A percentile compares a stretch with the other conserved stretches of the same genome.
phyloP scores from a whole-genome alignment of 2,888 invertebrate species.

The Megaustenia siamemsis region DNA sequence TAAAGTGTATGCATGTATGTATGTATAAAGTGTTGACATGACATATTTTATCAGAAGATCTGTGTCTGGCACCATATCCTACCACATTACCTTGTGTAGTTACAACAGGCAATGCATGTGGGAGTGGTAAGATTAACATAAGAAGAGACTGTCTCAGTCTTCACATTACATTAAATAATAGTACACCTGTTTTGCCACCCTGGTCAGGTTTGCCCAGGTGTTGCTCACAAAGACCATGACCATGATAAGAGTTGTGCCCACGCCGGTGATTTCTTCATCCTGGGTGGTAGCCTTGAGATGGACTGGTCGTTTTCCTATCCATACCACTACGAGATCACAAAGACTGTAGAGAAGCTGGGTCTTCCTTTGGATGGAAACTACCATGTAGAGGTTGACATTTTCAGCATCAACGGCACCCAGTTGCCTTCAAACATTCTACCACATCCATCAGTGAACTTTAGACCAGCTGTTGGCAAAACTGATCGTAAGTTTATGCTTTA shows the following conservation, averaged over 20 bases:
- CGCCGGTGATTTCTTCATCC: constrained; percentile 59
- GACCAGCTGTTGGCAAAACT: constrained; percentile 48
- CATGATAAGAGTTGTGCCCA: constrained; percentile 48
- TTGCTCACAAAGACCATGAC: constrained; percentile 14
- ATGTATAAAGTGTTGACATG: too few relatives aligned
- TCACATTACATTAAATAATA: too few relatives aligned
- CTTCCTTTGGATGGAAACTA: constrained; percentile 48
- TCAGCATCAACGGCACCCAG: constrained; percentile 56
- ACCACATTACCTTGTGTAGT: too few relatives aligned
- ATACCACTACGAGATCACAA: constrained; percentile 58
- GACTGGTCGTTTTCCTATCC: constrained; percentile 56
- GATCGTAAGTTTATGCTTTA: constrained; percentile 54
- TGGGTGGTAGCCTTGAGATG: constrained; percentile 60
- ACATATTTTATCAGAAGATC: too few relatives aligned
- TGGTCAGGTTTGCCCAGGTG: constrained; percentile 51
- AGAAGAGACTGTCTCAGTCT: too few relatives aligned
- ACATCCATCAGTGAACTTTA: constrained; percentile 46
- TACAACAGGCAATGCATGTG: too few relatives aligned
- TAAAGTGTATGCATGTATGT: too few relatives aligned
- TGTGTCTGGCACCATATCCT: too few relatives aligned
- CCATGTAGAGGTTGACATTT: constrained; percentile 52
- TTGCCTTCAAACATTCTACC: constrained; percentile 41
- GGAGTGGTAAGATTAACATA: too few relatives aligned
- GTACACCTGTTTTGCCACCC: too few relatives aligned
- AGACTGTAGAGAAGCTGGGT: constrained; percentile 49